phyloP scores from a whole-genome alignment of 35 echinoderm and acorn worm genomes.

The Eucidaris tribuloides region DNA sequence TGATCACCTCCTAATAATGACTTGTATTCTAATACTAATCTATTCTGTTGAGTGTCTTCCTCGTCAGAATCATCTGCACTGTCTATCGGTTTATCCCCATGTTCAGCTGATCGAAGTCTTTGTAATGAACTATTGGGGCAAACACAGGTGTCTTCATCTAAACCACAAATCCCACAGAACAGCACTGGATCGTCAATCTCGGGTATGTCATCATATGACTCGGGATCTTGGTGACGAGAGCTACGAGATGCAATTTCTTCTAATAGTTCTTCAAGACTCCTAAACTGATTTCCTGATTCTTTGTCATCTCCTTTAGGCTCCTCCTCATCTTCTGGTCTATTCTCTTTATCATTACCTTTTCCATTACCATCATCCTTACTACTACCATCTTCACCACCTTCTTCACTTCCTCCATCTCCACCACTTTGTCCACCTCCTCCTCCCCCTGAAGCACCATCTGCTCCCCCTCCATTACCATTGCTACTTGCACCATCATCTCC shows the following conservation, averaged over 20 bases:
- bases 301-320: slow-evolving; percentile 28
- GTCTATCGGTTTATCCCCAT: neutral
- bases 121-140: slow-evolving; percentile 56
- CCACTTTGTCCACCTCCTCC: neutral
- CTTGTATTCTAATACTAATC: slow-evolving; percentile 12
- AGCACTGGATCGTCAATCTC: slow-evolving; percentile 74
- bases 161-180: slow-evolving; percentile 80
- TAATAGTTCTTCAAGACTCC: slow-evolving; percentile 1
- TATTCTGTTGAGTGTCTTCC: neutral
- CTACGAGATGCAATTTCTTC: neutral
- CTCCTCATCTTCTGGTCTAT: neutral
- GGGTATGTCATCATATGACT: slow-evolving; percentile 55
- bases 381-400: slow-evolving; percentile 13
- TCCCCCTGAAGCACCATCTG: neutral
- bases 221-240: neutral
- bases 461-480: neutral
- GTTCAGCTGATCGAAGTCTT: neutral
- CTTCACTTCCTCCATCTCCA: neutral
- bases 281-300: slow-evolving; percentile 10
- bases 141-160: slow-evolving; percentile 75
- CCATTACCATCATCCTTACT: neutral
- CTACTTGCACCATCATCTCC: slow-evolving; percentile 21
- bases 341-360: neutral
- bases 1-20: neutral
- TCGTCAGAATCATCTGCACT: neutral